A percentile compares a stretch with the other conserved stretches of the same genome.
Conservation (phyloP, 2,113 vertebrate species). For the Baryphthengus martii region DNA sequence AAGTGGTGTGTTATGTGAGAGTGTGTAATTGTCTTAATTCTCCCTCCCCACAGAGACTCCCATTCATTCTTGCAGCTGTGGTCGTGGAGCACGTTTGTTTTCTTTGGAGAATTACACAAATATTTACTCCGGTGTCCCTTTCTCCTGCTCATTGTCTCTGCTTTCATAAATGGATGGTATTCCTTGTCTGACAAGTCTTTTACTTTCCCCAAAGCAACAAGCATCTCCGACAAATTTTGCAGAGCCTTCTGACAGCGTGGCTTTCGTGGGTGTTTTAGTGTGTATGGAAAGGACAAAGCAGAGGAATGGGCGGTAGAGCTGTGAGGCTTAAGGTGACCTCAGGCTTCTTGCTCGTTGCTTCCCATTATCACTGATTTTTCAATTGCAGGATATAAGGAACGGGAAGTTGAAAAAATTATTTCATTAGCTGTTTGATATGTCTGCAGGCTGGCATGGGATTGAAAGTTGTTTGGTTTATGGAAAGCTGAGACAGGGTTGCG, state of each 20-base stretch:
- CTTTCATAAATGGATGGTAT: neutral
- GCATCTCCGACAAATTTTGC: neutral
- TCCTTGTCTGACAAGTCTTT: neutral
- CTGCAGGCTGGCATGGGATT: neutral
- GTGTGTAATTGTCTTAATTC: neutral
- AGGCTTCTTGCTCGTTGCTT: neutral
- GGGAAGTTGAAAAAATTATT: neutral
- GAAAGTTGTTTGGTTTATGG: neutral
- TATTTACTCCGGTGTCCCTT: neutral
- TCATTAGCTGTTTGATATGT: neutral
- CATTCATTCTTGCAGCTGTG: neutral
- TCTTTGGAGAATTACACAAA: neutral
- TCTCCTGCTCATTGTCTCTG: neutral
- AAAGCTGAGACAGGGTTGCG: neutral
- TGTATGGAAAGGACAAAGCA: fast-evolving
- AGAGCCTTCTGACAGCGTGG: neutral
- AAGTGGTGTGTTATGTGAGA: neutral
- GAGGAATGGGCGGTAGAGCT: neutral
- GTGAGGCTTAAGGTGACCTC: neutral
- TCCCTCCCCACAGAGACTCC: neutral
- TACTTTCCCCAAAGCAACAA: neutral
- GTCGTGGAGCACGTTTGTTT: neutral
- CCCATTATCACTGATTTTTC: neutral
- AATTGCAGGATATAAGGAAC: neutral
- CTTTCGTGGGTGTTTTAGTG: neutral